Percentiles rank a stretch among this genome's conserved stretches.
Conservation (phyloP, 2,888 invertebrate genomes). For the Cheilosia variabilis region DNA sequence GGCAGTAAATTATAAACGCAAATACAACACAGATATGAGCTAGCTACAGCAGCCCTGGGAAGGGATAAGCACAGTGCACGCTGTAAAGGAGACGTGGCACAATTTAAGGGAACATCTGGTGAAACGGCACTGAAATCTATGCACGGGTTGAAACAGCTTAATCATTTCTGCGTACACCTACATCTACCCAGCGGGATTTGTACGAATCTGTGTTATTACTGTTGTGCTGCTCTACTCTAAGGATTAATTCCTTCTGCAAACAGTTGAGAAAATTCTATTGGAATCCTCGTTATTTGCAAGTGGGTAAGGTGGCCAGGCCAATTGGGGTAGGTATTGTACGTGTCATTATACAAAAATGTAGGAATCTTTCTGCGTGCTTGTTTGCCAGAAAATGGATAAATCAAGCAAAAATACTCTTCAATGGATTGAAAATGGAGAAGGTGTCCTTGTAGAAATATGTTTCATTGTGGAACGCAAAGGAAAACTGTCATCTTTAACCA, state of each 20-base stretch:
- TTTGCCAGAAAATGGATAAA: background rate
- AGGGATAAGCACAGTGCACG: conserved; percentile 49
- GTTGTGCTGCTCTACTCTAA: conserved; percentile 1
- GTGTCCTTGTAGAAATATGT: no score
- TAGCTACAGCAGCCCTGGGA: conserved; percentile 4
- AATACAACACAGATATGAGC: conserved; percentile 35
- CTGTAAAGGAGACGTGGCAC: conserved; percentile 37
- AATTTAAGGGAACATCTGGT: conserved; percentile 56
- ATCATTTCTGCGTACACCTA: conserved; percentile 32
- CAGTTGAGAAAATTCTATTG: no score
- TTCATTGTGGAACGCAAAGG: no score
- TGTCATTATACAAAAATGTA: no score
- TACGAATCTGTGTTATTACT: background rate
- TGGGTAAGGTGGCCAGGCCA: no score
- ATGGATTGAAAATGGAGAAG: no score
- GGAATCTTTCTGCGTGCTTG: background rate
- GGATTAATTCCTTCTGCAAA: conserved; percentile 40
- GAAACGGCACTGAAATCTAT: conserved; percentile 55
- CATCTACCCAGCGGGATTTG: conserved; percentile 24
- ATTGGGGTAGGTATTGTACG: no score
- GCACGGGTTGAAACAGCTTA: conserved; percentile 49
- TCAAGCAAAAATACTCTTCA: background rate
- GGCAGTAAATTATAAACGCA: conserved; percentile 55
- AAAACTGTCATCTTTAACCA: no score
- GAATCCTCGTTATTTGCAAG: no score